Evolutionary conservation across 1,140 invertebrate species (phyloP).

Genomic region (Theocolax elegans): DNA sequence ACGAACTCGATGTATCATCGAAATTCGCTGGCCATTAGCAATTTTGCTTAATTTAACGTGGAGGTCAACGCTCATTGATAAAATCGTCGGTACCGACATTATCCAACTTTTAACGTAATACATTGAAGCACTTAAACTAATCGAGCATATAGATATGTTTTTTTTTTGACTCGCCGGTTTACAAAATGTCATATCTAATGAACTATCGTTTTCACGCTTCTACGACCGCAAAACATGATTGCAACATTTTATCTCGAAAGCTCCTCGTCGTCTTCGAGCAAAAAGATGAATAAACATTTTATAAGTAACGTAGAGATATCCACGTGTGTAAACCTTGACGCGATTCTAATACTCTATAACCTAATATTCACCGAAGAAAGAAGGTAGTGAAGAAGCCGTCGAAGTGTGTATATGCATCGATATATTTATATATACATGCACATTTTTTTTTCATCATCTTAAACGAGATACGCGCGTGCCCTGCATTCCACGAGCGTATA

Average conservation of each 20-base stretch:
- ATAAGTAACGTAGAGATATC: background rate
- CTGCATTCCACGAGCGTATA: too few species aligned
- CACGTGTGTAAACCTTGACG: constrained; percentile 16
- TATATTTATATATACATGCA: background rate
- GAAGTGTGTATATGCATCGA: background rate
- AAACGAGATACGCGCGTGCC: background rate
- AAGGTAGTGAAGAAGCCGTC: constrained; percentile 12
- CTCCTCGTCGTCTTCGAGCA: too few species aligned
- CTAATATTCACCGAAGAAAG: constrained; percentile 28
- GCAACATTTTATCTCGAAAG: too few species aligned
- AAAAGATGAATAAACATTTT: too few species aligned
- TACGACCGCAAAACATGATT: too few species aligned
- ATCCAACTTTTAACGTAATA: too few species aligned
- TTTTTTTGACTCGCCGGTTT: too few species aligned
- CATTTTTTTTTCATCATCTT: background rate
- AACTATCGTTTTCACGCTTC: too few species aligned
- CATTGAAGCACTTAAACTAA: too few species aligned
- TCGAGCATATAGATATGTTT: too few species aligned
- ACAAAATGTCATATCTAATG: too few species aligned
- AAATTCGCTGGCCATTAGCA: background rate
- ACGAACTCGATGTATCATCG: background rate
- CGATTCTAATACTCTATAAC: constrained; percentile 24
- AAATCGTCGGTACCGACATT: too few species aligned
- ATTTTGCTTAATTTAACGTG: background rate
- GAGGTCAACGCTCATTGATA: background rate